Conservation (phyloP, 2,797 vertebrate species). For the Setipinna tenuifilis region DNA sequence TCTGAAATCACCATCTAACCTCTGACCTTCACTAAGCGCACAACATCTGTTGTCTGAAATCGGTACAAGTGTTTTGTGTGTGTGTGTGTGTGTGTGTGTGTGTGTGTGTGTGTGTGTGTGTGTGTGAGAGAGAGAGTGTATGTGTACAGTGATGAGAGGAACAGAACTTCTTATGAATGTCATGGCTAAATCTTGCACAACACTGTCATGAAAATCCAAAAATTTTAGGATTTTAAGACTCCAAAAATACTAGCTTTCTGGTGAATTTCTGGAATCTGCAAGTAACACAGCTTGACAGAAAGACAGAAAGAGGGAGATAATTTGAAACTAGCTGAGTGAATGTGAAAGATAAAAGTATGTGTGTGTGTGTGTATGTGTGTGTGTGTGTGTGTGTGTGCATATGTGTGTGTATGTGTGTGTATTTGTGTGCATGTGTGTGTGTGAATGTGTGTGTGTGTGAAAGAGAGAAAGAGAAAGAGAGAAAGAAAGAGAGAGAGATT, state of each 20-base stretch:
- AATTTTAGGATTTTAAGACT: too few relatives aligned
- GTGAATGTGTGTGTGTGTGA: too few relatives aligned
- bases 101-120: neutral
- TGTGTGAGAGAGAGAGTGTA: neutral
- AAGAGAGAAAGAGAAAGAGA: neutral
- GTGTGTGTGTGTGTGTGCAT: too few relatives aligned
- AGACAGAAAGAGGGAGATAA: neutral
- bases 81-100: neutral
- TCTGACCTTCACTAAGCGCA: neutral
- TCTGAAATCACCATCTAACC: neutral
- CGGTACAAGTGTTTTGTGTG: neutral
- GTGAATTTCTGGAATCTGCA: neutral
- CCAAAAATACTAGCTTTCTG: neutral
- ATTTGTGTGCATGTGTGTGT: too few relatives aligned
- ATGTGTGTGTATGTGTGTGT: too few relatives aligned
- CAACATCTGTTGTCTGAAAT: neutral
- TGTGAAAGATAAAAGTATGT: neutral
- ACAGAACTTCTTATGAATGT: slow-evolving; percentile 23
- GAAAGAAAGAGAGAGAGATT: neutral
- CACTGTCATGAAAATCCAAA: neutral
- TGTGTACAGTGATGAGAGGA: neutral
- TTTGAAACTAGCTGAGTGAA: neutral
- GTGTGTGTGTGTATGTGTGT: too few relatives aligned
- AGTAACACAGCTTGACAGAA: neutral
- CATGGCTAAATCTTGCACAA: slow-evolving; percentile 18